phyloP scores from a whole-genome alignment of 2,797 vertebrate species.

The Stomatorhinus walkeri region DNA sequence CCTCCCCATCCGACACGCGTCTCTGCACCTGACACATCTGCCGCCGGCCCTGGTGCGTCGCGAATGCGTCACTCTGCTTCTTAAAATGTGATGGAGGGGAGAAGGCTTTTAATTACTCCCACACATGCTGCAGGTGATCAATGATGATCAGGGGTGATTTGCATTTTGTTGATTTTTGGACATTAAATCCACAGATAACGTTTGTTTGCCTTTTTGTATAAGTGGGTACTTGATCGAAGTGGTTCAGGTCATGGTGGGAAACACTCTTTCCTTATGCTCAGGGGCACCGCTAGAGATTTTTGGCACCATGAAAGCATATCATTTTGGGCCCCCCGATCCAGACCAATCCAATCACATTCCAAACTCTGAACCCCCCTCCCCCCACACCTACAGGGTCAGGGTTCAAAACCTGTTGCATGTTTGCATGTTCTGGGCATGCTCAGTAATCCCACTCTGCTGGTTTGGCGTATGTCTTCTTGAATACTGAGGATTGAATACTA shows the following conservation, averaged over 20 bases:
- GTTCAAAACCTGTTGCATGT: not conserved
- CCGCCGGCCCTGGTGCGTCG: not conserved
- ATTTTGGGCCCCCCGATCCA: not conserved
- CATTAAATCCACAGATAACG: not conserved
- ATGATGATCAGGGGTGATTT: not conserved
- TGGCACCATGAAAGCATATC: not conserved
- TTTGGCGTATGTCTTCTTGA: not conserved
- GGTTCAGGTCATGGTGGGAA: not conserved
- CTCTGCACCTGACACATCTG: not conserved
- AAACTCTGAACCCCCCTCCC: not conserved
- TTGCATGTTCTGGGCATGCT: not conserved
- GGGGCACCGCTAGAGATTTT: not conserved
- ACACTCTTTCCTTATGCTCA: not conserved
- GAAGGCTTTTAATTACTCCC: not conserved
- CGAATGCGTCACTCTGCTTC: not conserved
- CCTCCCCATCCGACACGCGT: not conserved
- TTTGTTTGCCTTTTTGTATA: not conserved
- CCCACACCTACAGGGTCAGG: not conserved
- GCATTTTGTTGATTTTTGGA: not conserved
- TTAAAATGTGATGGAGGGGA: not conserved
- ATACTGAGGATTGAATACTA: not conserved
- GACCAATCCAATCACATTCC: not conserved
- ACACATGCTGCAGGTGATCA: not conserved
- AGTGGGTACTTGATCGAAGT: not conserved
- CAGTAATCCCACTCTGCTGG: not conserved